phyloP scores from a whole-genome alignment of 2,888 invertebrate genomes.

The Atethmia centrago region DNA sequence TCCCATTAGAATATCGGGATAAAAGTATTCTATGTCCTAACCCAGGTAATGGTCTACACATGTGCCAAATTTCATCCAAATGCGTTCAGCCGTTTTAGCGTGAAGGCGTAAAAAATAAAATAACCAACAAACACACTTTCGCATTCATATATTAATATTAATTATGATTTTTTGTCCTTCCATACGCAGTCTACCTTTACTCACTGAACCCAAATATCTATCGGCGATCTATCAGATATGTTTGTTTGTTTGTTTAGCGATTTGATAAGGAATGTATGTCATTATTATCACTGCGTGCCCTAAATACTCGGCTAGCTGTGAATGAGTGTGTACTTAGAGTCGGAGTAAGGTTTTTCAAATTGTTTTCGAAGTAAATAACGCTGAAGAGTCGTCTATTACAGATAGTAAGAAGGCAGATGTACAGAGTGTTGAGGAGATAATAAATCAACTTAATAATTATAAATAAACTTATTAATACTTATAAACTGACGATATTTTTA shows the following conservation, averaged over 20 bases:
- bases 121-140: too few species aligned
- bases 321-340: slow-evolving; percentile 62
- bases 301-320: slow-evolving; percentile 72
- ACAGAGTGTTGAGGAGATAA: background rate
- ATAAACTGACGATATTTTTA: background rate
- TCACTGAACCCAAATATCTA: slow-evolving; percentile 58
- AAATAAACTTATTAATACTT: too few species aligned
- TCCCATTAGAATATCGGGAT: too few species aligned
- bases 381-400: background rate
- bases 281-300: slow-evolving; percentile 80
- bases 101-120: too few species aligned
- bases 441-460: background rate
- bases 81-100: too few species aligned
- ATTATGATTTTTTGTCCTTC: background rate
- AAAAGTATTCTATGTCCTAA: too few species aligned
- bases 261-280: slow-evolving; percentile 81
- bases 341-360: slow-evolving; percentile 39
- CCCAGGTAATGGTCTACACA: too few species aligned
- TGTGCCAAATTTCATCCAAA: too few species aligned
- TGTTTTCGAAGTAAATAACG: slow-evolving; percentile 1
- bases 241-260: slow-evolving; percentile 82
- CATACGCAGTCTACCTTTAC: slow-evolving; percentile 11
- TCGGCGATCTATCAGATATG: slow-evolving; percentile 73
- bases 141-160: too few species aligned
- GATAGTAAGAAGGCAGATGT: background rate